Evolutionary conservation across 2,113 vertebrate genomes (phyloP), one percentile per base, ranked within the genome.

Genomic region (Bostrychus sinensis): DNA sequence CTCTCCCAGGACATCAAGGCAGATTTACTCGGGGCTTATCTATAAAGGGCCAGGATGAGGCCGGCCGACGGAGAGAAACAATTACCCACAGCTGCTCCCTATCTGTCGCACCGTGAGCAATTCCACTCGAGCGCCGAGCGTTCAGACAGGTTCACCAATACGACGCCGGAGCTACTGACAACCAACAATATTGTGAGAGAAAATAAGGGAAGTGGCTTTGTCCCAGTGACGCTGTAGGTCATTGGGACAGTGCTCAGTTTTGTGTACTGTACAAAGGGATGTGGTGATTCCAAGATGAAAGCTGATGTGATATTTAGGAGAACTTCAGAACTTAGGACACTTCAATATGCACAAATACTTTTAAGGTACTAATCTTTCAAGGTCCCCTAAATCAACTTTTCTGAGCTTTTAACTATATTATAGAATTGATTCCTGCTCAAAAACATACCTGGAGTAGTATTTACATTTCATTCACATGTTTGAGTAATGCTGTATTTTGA

Each of bases 11-110:
- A 91, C 50, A 75, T 77, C 43, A 83, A 86, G 84, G 45, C 72
- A 89, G 91, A 92, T 92, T 87, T 90, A 85, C 68, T 89, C 66
- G 67, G 66, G 45, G 83, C 75, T 93, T 92, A 89, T 92, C 87
- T 93, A 80, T 89, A 89, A 87, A 91, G 85, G 82, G 89, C 75
- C 80, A 91, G 86, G 81, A 91, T 91, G 79, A 72, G 66, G 59
- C 85, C 86, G 70, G 80, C 74, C 82, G 77, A 80, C 78, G 84
- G 75, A 88, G 88, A 71, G 75, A 91, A 90, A 91, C 78, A 78
- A 92, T 93, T 87, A 74, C 78, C 87, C 84, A 83, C 77, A 89
- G 83, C 71, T 87, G 81, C 78, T 82, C 73, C 77, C 84, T 85
- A 77, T 83, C 81, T 20, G 90, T 69, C 84, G 70, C 62, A 51